Base-by-base conservation (phyloP, 2,113 vertebrate species). In the Gnathonemus echidnorhynchus region DNA sequence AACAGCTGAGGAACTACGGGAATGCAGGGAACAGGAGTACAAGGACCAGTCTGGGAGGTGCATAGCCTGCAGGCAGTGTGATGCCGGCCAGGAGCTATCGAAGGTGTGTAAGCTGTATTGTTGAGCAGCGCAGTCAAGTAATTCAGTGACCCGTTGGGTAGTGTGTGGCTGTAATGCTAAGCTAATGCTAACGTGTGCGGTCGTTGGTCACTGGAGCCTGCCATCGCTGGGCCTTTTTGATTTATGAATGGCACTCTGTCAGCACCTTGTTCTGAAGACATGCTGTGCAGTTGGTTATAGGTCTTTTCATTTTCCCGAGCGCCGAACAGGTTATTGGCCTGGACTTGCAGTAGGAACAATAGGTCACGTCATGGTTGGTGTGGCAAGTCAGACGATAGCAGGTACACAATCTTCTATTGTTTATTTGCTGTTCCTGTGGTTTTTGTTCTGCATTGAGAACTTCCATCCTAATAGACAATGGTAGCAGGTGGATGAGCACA, bases 71-170 rank as follows among this genome's bases (percentile, higher is more conserved):
- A 96, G 95, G 91, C 98, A 98, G 85, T 99, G 98, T 90, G 97
- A 98, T n/a, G 98, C 98, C 3, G 98, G 98, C 92, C 97, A 98
- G 95, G 98, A 99, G 90, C 94, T 99, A 24, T 99, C 98, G 89
- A 99, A 99, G 97, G 98, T 98, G 94, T 89, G 53, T 93, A 27
- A 88, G 15, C 52, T 2, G 27, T 48, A n/a, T 56, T 1, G 3
- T 48, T 27, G 4, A 21, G 45, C 62, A 11, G n/a, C 1, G 88
- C 42, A 49, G 46, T 77, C 27, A 77, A 35, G 87, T 15, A 21
- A 21, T 24, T 62, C n/a, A 88, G 31, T 10, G 10, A 6, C 53
- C 17, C 86, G 42, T 21, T 35, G 50, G 50, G n/a, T 27, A 53
- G 17, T 53, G 35, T 87, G 49, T 27, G 52, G 10, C 24, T 1